Evolutionary conservation across 2,797 vertebrate species (phyloP).

Genomic region (Falco berigora): DNA sequence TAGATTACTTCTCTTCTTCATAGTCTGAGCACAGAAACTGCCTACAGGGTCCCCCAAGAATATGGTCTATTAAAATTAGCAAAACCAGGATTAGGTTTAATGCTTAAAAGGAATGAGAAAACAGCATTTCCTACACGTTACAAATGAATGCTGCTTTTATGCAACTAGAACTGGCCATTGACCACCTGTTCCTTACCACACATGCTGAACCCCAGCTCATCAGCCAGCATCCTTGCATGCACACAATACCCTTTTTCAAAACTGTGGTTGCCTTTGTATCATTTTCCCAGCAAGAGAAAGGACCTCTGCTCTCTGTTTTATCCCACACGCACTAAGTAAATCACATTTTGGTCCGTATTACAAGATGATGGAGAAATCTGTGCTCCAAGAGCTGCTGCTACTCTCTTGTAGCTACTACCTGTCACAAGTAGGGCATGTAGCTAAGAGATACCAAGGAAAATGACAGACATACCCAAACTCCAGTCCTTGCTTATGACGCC

Average conservation of each 20-base stretch:
- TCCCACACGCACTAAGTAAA: neutral
- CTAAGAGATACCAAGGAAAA: neutral
- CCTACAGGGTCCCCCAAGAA: neutral
- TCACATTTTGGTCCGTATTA: neutral
- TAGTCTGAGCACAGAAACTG: neutral
- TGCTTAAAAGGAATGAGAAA: neutral
- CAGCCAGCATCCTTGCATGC: neutral
- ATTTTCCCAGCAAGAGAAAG: neutral
- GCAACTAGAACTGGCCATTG: neutral
- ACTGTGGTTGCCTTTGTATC: neutral
- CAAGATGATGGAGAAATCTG: neutral
- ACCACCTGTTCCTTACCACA: neutral
- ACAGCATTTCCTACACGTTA: neutral
- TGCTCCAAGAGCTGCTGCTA: neutral
- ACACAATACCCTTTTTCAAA: neutral
- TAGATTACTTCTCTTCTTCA: slow-evolving; percentile 4
- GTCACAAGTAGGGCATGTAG: neutral
- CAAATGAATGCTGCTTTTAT: neutral
- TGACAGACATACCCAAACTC: neutral
- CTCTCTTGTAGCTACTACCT: neutral
- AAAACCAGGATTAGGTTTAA: neutral
- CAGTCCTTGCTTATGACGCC: neutral
- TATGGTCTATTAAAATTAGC: neutral
- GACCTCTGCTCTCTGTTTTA: neutral
- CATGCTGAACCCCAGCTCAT: neutral